Evolutionary conservation across 2,113 vertebrate genomes (phyloP).

Genomic region (Muscicapa adusta): DNA sequence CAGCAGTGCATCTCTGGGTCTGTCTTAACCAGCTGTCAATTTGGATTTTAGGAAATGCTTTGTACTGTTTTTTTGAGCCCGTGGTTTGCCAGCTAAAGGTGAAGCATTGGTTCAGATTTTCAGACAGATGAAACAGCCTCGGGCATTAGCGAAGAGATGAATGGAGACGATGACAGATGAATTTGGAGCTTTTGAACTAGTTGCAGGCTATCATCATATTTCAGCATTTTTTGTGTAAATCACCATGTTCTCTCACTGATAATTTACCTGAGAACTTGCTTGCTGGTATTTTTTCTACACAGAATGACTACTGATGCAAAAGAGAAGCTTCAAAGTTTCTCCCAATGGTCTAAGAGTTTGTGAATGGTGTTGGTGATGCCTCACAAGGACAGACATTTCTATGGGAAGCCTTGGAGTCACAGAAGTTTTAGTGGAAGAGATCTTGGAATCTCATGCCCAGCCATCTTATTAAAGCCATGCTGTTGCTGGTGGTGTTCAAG

Average conservation of each 20-base stretch:
- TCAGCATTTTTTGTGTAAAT: background rate
- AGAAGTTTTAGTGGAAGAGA: background rate
- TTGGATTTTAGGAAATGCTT: background rate
- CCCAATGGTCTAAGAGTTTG: background rate
- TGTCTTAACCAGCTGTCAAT: background rate
- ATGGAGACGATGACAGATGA: background rate
- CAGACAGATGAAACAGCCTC: background rate
- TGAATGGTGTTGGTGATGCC: background rate
- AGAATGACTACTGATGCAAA: background rate
- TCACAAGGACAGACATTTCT: background rate
- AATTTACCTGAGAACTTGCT: background rate
- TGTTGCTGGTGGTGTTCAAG: accelerated
- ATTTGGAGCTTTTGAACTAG: background rate
- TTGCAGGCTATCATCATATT: background rate
- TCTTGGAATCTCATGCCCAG: background rate
- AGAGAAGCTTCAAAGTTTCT: background rate
- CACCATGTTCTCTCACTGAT: background rate
- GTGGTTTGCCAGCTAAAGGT: background rate
- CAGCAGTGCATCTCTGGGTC: background rate
- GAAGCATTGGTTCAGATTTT: background rate
- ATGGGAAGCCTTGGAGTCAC: background rate
- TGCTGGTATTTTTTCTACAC: background rate
- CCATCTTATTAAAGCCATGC: background rate
- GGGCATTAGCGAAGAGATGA: background rate
- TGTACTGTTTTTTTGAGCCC: background rate